These are phyloP conservation scores for Homalodisca vitripennis DNA, from an alignment of 1,140 invertebrate species.

Conservation along the genomic window DNA sequence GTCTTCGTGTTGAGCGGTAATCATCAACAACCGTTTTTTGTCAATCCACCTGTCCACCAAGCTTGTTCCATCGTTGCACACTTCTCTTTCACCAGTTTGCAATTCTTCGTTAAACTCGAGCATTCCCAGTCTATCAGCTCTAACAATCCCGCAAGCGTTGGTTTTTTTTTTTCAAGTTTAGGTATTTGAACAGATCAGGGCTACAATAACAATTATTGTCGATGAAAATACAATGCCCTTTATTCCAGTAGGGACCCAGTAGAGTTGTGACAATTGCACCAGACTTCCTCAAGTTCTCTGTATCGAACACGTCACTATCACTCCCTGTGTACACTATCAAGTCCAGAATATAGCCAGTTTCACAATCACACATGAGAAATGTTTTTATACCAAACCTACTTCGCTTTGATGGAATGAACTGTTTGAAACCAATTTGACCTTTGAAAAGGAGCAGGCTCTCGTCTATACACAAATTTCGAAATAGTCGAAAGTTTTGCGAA, in stretches of 20 bases:
- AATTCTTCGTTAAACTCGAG: constrained; percentile 40
- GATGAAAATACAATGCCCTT: constrained; percentile 40
- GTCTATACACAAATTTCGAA: no score
- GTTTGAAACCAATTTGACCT: constrained; percentile 39
- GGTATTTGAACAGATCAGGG: constrained; percentile 38
- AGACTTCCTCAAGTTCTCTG: no score
- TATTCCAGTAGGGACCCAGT: constrained; percentile 40
- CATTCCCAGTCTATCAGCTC: constrained; percentile 41
- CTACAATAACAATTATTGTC: constrained; percentile 45
- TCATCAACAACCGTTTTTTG: constrained; percentile 42
- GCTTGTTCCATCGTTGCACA: constrained; percentile 32
- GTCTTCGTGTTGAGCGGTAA: constrained; percentile 41
- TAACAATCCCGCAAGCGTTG: constrained; percentile 43
- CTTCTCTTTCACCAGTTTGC: constrained; percentile 35
- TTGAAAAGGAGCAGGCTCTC: no score
- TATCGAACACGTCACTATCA: constrained; percentile 21
- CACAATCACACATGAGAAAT: constrained; percentile 35
- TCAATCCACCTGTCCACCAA: constrained; percentile 44
- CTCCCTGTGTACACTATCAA: constrained; percentile 34
- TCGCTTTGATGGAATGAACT: constrained; percentile 40
- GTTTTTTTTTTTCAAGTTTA: constrained; percentile 39
- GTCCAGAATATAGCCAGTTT: constrained; percentile 33
- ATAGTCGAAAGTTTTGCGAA: not conserved
- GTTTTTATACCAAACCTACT: constrained; percentile 34
- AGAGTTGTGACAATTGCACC: no score